phyloP scores from a whole-genome alignment of 2,113 vertebrate genomes.

The Gavia stellata region DNA sequence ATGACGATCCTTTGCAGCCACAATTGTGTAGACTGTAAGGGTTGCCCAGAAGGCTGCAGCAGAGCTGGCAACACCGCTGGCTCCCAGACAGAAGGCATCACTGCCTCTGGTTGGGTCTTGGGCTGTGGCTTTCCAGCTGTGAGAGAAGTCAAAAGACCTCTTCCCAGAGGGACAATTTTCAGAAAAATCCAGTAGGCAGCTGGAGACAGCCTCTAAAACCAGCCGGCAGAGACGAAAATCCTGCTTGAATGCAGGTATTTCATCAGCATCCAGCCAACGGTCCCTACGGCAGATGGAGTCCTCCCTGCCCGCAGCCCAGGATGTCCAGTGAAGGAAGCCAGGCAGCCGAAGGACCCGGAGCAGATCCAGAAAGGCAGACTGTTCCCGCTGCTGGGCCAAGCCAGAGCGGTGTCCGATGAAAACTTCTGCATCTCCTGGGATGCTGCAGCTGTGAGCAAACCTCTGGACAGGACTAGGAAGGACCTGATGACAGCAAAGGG shows the following conservation, averaged over 20 bases:
- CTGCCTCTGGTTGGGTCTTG: background rate
- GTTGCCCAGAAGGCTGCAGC: background rate
- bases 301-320: background rate
- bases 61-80: background rate
- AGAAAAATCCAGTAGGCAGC: background rate
- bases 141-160: background rate
- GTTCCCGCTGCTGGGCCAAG: background rate
- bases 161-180: background rate
- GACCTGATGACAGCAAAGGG: slow-evolving; percentile 33
- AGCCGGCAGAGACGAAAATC: background rate
- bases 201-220: background rate
- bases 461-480: background rate
- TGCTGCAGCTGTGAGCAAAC: background rate
- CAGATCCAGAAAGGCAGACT: fast-evolving
- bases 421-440: background rate
- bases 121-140: background rate
- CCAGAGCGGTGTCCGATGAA: background rate
- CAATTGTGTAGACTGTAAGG: fast-evolving
- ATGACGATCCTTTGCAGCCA: background rate
- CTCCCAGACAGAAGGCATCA: background rate
- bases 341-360: fast-evolving
- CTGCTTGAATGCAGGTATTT: background rate
- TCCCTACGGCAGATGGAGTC: background rate
- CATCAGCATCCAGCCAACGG: fast-evolving
- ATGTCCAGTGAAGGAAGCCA: background rate